Percentiles rank a stretch among this genome's conserved stretches.
These are phyloP conservation scores for Cardiocondyla obscurior DNA, from an alignment of 1,140 invertebrate genomes.

Conservation along the genomic window DNA sequence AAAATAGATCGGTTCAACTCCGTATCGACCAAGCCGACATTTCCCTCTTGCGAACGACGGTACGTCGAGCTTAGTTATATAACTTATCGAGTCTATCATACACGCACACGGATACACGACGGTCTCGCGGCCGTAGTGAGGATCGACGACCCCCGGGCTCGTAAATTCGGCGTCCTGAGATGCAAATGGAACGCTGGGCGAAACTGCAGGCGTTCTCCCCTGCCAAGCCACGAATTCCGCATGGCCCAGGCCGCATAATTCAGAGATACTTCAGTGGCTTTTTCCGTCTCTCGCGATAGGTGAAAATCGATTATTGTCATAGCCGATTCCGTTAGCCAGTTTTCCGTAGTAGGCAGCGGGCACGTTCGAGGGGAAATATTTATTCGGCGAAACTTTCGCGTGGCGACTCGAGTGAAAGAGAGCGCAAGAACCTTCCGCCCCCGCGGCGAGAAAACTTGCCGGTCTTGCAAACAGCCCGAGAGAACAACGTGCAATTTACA, in stretches of 20 bases:
- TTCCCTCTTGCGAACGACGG: slow-evolving; percentile 26
- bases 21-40: slow-evolving; percentile 19
- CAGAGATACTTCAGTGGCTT: slow-evolving; percentile 42
- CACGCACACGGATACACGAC: slow-evolving; percentile 70
- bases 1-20: background rate
- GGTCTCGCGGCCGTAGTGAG: slow-evolving; percentile 56
- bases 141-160: slow-evolving; percentile 58
- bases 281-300: slow-evolving; percentile 23
- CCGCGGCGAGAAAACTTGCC: background rate
- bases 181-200: slow-evolving; percentile 42
- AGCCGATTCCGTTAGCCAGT: slow-evolving; percentile 31
- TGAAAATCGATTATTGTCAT: slow-evolving; percentile 46
- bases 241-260: slow-evolving; percentile 26
- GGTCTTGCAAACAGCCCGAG: background rate
- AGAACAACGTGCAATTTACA: background rate
- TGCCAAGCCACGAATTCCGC: slow-evolving; percentile 48
- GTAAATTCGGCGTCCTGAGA: slow-evolving; percentile 49
- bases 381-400: background rate
- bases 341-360: background rate
- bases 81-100: slow-evolving; percentile 73
- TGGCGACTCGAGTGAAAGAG: background rate
- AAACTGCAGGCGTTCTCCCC: slow-evolving; percentile 25
- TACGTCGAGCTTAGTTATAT: slow-evolving; percentile 45
- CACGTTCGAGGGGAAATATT: slow-evolving; percentile 10
- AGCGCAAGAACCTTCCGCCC: too few species aligned